Base-by-base conservation (phyloP, 1,140 invertebrate genomes). In the Lepidotrigona ventralis region DNA sequence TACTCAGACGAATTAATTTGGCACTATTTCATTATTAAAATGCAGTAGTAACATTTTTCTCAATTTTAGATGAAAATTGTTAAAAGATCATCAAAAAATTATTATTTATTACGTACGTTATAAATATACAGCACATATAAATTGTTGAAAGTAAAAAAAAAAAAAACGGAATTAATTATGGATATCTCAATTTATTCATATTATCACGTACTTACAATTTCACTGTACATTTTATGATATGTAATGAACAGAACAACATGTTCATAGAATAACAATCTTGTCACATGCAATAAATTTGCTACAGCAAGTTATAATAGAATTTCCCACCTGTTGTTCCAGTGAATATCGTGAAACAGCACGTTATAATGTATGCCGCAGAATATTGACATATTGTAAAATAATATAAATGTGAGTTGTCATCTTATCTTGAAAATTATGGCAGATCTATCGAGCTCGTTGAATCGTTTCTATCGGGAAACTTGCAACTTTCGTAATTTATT, bases 381-480 rank as follows among this genome's bases (percentile, higher is more conserved):
- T 46, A 46, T n/a, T 23, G 68, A 12, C 5, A 33, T 5, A 14
- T n/a, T 46, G 68, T n/a, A 23, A 70, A 70, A 70, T 70, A 46
- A 69, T 69, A 69, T 46, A 69, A 69, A 69, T 70, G 5, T 70
- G 39, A 70, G 39, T 46, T 70, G 68, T 70, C 39, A 70, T 46
- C 0, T 21, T 46, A 70, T 46, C 12, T 14, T 39, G 11, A 70
- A n/a, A 70, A 46, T 14, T 46, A 23, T 46, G 21, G 46, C 33
- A 46, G 46, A 70, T 6, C n/a, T n/a, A 33, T 66, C 0, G 17
- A 39, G 17, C 3, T 70, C 2, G 12, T 46, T 46, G 12, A 70
- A 70, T 70, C 8, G 11, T 29, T 17, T 29, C 17, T 19, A 11
- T 11, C 9, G 17, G 19, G 19, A 66, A 29, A 19, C 2, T 33